Evolutionary conservation across 2,888 invertebrate genomes (phyloP), one percentile per base, ranked within the genome.

Genomic region (Drosophila hawaiiensis): DNA sequence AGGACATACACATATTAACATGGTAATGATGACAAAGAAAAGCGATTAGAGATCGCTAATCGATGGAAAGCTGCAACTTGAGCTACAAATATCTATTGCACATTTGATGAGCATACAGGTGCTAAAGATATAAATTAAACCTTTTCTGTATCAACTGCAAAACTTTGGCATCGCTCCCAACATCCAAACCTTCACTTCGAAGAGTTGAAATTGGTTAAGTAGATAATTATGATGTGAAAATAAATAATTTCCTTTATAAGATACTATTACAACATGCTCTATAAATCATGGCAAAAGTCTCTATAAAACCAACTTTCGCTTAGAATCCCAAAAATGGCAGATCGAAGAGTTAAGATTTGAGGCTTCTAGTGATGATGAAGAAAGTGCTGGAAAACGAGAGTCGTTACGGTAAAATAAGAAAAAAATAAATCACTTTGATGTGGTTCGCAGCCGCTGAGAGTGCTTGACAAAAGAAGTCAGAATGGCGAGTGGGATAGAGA

Each of bases 321-420:
- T 77, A 80, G 77, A 77, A 79, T 72, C 14, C 37, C 41, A 58
- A 66, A 62, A 55, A 77, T 43, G 60, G 61, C 72, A 73, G 79
- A 79, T 79, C 77, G 68, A 79, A 80, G 64, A 63, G 67, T 47
- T 50, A 55, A 80, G 78, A 78, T 80, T 76, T 59, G 49, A 25
- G 28, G 12, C 47, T 52, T 29, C 22, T 55, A 63, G 53, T 64
- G 74, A 54, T 50, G 52, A 58, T 60, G 33, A 81, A 78, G 81
- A 80, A 80, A 80, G 80, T 80, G 81, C 75, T 81, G 80, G 76
- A 80, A 80, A 80, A 59, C 81, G 81, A 80, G 80, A 80, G 80
- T 80, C 64, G 68, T 71, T 74, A 67, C 64, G 68, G 63, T 68
- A 64, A 50, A 60, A 54, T 14, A 1, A 22, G 9, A 35, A 33